Evolutionary conservation across 2,113 vertebrate genomes (phyloP).

Genomic region (Hippocampus mohnikei): DNA sequence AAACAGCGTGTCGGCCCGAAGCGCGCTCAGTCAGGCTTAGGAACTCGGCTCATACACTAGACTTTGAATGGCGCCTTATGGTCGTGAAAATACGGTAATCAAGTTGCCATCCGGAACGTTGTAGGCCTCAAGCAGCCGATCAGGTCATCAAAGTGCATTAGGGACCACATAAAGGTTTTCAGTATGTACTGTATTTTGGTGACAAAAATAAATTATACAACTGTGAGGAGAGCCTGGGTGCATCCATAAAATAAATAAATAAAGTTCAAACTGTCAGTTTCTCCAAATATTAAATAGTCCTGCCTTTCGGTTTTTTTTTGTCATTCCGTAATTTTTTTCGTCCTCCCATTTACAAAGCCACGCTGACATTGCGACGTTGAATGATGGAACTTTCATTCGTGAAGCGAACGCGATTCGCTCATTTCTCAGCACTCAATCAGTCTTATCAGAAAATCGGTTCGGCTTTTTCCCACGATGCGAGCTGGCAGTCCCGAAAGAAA

Average conservation of each 20-base stretch:
- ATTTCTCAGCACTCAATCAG: slow-evolving; percentile 61
- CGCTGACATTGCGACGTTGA: slow-evolving; percentile 11
- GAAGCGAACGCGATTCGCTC: slow-evolving; percentile 25
- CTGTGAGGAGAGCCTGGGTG: neutral
- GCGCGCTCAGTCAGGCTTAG: too few relatives aligned
- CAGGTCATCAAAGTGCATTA: too few relatives aligned
- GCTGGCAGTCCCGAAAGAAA: slow-evolving; percentile 23
- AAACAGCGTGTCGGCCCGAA: too few relatives aligned
- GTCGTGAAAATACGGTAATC: too few relatives aligned
- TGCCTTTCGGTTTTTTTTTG: neutral
- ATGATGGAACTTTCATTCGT: slow-evolving; percentile 39
- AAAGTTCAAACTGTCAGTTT: neutral
- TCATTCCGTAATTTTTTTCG: slow-evolving; percentile 8
- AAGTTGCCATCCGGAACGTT: too few relatives aligned
- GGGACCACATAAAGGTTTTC: neutral
- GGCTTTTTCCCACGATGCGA: slow-evolving; percentile 58
- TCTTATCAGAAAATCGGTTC: slow-evolving; percentile 51
- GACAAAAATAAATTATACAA: neutral
- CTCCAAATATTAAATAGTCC: neutral
- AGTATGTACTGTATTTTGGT: neutral
- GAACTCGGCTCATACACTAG: too few relatives aligned
- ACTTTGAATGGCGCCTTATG: too few relatives aligned
- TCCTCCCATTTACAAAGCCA: slow-evolving; percentile 10
- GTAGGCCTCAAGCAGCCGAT: too few relatives aligned
- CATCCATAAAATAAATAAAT: neutral